Percentiles rank a stretch among this genome's conserved stretches.
Evolutionary conservation across 2,888 invertebrate species (phyloP).

Genomic region (Archips crataeganus): DNA sequence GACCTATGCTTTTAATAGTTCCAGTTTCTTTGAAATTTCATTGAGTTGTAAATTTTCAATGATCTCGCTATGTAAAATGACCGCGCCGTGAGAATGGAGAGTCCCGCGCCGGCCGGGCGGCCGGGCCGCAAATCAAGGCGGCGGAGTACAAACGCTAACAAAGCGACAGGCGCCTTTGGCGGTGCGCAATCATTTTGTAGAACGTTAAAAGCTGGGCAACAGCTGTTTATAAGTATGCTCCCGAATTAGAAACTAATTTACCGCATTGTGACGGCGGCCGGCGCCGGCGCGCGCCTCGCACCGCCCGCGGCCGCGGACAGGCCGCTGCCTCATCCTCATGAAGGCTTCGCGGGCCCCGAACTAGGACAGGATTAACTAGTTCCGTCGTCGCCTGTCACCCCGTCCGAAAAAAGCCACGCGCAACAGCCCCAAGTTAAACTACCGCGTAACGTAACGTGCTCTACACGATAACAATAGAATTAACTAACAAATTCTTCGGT

Average conservation of each 20-base stretch:
- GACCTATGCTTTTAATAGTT: conserved; percentile 9
- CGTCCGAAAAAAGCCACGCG: conserved; percentile 16
- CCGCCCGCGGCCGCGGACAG: not conserved
- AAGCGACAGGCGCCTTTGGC: conserved; percentile 22
- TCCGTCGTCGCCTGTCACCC: conserved; percentile 34
- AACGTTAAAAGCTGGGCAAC: conserved; percentile 40
- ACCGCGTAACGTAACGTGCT: conserved; percentile 18
- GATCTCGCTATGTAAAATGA: not conserved
- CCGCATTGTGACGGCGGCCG: conserved; percentile 34
- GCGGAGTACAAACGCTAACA: conserved; percentile 23
- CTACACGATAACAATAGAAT: conserved; percentile 33
- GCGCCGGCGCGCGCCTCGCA: conserved; percentile 9
- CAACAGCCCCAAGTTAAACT: not conserved
- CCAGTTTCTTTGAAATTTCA: not conserved
- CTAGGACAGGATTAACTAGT: conserved; percentile 37
- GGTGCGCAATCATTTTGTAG: conserved; percentile 39
- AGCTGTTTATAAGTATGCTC: conserved; percentile 43
- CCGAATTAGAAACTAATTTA: conserved; percentile 44
- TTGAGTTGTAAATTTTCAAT: not conserved
- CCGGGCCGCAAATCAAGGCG: conserved; percentile 25
- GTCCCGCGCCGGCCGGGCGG: conserved; percentile 18
- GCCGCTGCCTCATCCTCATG: not conserved
- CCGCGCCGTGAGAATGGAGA: conserved; percentile 25
- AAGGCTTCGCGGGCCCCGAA: not conserved
- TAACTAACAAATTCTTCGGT: conserved; percentile 16